Percentiles rank a stretch among this genome's conserved stretches.
phyloP scores from a whole-genome alignment of 2,113 vertebrate genomes.

The Aplodontia rufa region DNA sequence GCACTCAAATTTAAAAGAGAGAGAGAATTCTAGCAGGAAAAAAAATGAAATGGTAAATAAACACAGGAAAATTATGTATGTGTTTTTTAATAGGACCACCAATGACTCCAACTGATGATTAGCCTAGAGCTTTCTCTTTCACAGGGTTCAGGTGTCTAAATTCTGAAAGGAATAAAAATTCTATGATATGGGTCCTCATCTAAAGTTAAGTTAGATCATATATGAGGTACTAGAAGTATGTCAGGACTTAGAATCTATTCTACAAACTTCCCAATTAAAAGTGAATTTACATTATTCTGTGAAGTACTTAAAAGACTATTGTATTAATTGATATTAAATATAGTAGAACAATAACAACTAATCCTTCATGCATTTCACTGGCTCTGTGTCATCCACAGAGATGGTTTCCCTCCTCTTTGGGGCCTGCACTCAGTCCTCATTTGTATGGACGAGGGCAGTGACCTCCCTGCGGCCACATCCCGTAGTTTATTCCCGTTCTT shows the following conservation, averaged over 20 bases:
- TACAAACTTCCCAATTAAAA: not conserved
- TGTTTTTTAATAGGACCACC: not conserved
- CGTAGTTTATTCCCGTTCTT: not conserved
- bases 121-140: not conserved
- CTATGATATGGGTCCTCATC: not conserved
- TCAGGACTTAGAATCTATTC: not conserved
- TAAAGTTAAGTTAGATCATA: not conserved
- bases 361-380: not conserved
- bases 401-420: not conserved
- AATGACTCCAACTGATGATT: not conserved
- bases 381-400: not conserved
- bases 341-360: not conserved
- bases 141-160: not conserved
- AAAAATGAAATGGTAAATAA: conserved; percentile 1
- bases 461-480: not conserved
- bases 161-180: not conserved
- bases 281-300: not conserved
- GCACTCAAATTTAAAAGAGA: too few species aligned
- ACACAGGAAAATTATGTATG: not conserved
- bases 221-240: not conserved
- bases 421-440: not conserved
- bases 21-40: not conserved
- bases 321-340: not conserved
- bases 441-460: not conserved
- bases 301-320: not conserved